Conservation (phyloP, 92 coral and sea anemone species). For the Diadumene lineata region DNA sequence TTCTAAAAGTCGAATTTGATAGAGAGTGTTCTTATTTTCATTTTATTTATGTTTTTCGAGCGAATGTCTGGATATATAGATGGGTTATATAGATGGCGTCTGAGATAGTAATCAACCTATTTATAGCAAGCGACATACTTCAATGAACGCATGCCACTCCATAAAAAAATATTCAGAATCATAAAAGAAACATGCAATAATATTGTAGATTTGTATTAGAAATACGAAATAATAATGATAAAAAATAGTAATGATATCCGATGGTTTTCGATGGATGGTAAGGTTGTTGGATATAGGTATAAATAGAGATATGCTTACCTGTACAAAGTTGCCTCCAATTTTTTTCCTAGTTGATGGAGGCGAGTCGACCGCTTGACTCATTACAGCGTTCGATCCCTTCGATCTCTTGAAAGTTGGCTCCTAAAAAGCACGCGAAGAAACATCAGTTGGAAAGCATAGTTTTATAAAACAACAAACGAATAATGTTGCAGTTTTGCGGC, state of each 20-base stretch:
- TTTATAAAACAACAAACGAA: too few relatives aligned
- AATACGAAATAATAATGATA: too few relatives aligned
- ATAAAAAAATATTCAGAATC: too few relatives aligned
- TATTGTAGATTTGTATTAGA: too few relatives aligned
- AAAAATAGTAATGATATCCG: too few relatives aligned
- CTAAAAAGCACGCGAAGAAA: too few relatives aligned
- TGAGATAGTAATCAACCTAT: neutral
- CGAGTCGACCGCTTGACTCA: slow-evolving; percentile 27
- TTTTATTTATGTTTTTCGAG: neutral
- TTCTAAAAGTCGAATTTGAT: too few relatives aligned
- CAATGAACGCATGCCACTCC: too few relatives aligned
- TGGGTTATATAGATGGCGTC: neutral
- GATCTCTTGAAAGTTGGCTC: slow-evolving; percentile 34
- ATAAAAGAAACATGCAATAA: too few relatives aligned
- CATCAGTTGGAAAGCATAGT: too few relatives aligned
- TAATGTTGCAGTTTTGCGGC: too few relatives aligned
- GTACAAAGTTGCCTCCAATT: slow-evolving; percentile 35
- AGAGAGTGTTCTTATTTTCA: neutral
- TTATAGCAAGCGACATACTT: neutral
- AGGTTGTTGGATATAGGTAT: neutral
- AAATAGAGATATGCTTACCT: slow-evolving; percentile 11
- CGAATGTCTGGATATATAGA: neutral
- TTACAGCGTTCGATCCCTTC: slow-evolving; percentile 22
- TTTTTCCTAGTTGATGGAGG: slow-evolving; percentile 29
- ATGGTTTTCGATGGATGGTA: neutral